Percentiles rank a stretch among this genome's conserved stretches.
Conservation (phyloP, 2,888 invertebrate species). For the Sminthurides aquaticus region DNA sequence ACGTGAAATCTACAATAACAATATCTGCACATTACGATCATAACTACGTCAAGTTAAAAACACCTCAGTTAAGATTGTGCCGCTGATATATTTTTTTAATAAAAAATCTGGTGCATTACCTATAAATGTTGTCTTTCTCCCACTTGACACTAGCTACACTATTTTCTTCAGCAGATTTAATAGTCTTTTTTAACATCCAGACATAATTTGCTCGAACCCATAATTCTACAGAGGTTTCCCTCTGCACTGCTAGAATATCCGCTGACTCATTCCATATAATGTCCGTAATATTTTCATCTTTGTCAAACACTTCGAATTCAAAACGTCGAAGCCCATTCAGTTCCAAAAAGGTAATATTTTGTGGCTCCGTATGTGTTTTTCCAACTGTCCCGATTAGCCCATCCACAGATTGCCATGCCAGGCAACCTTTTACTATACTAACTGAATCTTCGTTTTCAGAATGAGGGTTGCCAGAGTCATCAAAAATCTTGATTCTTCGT, state of each 20-base stretch:
- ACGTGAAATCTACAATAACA: constrained; percentile 31
- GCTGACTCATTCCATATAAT: constrained; percentile 35
- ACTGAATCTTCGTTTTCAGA: constrained; percentile 33
- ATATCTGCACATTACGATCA: constrained; percentile 1
- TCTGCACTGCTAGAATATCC: constrained; percentile 33
- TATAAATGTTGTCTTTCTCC: constrained; percentile 29
- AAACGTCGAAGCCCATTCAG: constrained; percentile 39
- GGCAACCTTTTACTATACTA: constrained; percentile 14
- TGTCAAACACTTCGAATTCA: constrained; percentile 29
- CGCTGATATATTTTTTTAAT: too few species aligned
- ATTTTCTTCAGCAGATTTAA: constrained; percentile 10
- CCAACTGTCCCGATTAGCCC: constrained; percentile 31
- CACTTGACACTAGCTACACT: constrained; percentile 21
- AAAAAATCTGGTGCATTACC: constrained; percentile 23
- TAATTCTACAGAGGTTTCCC: constrained; percentile 28
- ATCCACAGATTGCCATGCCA: constrained; percentile 40
- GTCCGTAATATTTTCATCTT: constrained; percentile 18
- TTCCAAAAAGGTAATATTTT: constrained; percentile 36
- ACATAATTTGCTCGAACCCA: constrained; percentile 41
- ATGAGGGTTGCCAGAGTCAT: constrained; percentile 33
- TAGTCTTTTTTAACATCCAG: constrained; percentile 39
- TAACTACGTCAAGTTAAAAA: too few species aligned
- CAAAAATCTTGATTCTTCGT: constrained; percentile 31
- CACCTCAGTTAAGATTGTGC: too few species aligned
- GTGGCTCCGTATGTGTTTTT: constrained; percentile 17